These are phyloP conservation scores for Drosophila falleni DNA, from an alignment of 2,888 invertebrate genomes.

Conservation along the genomic window DNA sequence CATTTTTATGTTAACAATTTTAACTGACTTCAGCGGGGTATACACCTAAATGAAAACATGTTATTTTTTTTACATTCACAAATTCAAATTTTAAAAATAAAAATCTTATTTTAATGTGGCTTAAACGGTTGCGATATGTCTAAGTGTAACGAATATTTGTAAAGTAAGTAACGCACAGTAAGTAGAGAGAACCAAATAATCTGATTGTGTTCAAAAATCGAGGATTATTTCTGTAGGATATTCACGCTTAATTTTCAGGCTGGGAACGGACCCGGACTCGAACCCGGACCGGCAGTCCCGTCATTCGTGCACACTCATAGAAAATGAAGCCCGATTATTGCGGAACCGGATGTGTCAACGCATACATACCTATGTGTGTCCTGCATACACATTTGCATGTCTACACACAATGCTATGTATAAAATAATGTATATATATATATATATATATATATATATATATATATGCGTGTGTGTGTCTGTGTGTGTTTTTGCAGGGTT, in stretches of 20 bases:
- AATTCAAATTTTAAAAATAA: too few relatives aligned
- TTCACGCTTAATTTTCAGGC: conserved; percentile 1
- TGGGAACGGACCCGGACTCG: neutral
- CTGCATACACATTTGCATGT: conserved; percentile 3
- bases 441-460: neutral
- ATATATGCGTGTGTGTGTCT: neutral
- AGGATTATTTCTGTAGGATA: neutral
- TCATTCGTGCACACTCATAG: conserved; percentile 10
- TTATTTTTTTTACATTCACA: neutral
- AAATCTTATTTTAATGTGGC: too few relatives aligned
- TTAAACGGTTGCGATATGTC: too few relatives aligned
- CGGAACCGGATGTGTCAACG: conserved; percentile 67
- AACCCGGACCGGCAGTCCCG: neutral
- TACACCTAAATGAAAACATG: neutral
- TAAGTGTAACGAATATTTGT: too few relatives aligned
- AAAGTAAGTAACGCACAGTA: too few relatives aligned
- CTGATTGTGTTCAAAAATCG: too few relatives aligned
- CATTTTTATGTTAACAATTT: neutral
- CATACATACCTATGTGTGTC: conserved; percentile 2
- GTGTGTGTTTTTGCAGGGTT: conserved; percentile 23
- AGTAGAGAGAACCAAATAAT: too few relatives aligned
- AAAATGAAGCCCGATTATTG: conserved; percentile 58
- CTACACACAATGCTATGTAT: neutral
- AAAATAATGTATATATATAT: neutral
- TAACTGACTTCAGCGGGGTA: neutral